Evolutionary conservation across 2,888 invertebrate species (phyloP), one percentile per base, ranked within the genome.

Genomic region (Parnassius mnemosyne): DNA sequence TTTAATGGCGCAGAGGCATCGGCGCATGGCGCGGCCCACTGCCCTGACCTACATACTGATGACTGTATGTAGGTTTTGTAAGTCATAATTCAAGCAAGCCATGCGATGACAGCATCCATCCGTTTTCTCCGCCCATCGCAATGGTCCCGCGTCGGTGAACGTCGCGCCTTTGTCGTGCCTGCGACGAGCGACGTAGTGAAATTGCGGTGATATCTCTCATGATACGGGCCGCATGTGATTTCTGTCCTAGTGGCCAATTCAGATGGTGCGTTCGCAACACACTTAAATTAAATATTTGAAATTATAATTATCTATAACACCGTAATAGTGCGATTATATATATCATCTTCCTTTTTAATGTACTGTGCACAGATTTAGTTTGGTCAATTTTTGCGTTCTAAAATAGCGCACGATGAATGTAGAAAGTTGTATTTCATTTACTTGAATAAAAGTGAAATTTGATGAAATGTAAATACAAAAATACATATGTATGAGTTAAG

Each of bases 31-130:
- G 73, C 80, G 75, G 79, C 88, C 89, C 80, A 89, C 87, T 89
- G 87, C 83, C 90, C 87, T 88, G 88, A 81, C 88, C 87, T 77
- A 89, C 87, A 82, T 87, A 72, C 70, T 79, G 81, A 84, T 85
- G 84, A 90, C 89, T 91, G 89, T 90, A 89, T 89, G 89, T 87
- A 89, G 89, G 90, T 90, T 89, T 85, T 85, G 83, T 84, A 84
- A 87, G 85, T 79, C 84, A 85, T 87, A 89, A 86, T 83, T 87
- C 81, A 87, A 77, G 74, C 81, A 74, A 74, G 72, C 70, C 77
- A 77, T 73, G 71, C 74, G 85, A 86, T 88, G 87, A 88, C 87
- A 90, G 84, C 85, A 85, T 87, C 83, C 79, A 79, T 80, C 75
- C 78, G 84, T 85, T 87, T 88, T 86, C 88, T 85, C 87, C 83